Conservation (phyloP, 2,113 vertebrate genomes). For the Oreochromis aureus region DNA sequence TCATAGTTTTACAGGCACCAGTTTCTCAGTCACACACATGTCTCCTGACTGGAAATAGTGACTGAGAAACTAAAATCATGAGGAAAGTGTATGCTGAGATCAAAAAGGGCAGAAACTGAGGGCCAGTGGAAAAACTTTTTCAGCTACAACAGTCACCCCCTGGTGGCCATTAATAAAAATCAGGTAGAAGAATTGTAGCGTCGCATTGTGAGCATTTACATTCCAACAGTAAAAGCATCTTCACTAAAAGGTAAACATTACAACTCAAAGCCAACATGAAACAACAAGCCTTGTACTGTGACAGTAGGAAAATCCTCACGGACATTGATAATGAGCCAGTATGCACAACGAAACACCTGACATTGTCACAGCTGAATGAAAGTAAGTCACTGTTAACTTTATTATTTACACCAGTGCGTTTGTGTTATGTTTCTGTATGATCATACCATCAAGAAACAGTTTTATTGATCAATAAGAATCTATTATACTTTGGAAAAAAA, state of each 20-base stretch:
- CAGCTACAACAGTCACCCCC: background rate
- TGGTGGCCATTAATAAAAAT: background rate
- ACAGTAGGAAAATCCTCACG: background rate
- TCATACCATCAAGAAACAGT: background rate
- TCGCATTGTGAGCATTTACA: background rate
- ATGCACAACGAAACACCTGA: background rate
- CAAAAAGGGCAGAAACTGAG: background rate
- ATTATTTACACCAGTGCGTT: background rate
- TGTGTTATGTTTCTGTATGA: background rate
- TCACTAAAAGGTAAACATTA: background rate
- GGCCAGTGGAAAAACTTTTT: background rate
- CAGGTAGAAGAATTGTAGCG: background rate
- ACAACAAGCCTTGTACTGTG: background rate
- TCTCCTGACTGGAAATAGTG: background rate
- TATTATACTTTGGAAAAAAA: background rate
- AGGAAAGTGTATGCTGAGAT: background rate
- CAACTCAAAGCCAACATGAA: background rate
- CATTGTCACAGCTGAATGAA: background rate
- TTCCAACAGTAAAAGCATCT: background rate
- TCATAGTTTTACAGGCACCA: background rate
- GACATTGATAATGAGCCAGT: background rate
- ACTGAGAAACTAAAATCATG: background rate
- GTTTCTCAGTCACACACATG: fast-evolving
- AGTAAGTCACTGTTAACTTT: background rate
- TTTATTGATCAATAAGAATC: background rate